Percentiles rank a stretch among this genome's conserved stretches.
These are phyloP conservation scores for Umimayanthus kanabou DNA, from an alignment of 92 coral and sea anemone species.

Conservation along the genomic window DNA sequence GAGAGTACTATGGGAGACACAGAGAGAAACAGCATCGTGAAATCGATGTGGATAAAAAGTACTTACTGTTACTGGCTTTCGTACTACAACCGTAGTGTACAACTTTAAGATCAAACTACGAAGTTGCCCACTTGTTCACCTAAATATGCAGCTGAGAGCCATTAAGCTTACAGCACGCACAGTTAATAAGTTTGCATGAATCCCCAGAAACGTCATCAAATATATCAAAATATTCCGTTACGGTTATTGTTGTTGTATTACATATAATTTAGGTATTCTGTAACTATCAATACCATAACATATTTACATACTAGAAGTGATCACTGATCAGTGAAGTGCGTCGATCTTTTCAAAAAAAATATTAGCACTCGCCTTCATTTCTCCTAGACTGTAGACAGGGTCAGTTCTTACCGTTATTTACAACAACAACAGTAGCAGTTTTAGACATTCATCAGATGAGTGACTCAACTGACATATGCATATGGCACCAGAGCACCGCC, in stretches of 20 bases:
- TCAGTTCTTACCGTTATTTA: too few relatives aligned
- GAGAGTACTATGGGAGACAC: conserved; percentile 16
- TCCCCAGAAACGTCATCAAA: neutral
- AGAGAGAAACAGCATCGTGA: neutral
- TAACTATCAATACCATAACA: neutral
- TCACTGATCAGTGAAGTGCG: too few relatives aligned
- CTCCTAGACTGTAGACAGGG: too few relatives aligned
- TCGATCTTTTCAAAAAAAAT: too few relatives aligned
- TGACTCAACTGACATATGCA: too few relatives aligned
- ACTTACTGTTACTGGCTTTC: neutral
- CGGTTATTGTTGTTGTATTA: neutral
- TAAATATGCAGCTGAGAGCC: neutral
- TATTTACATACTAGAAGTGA: too few relatives aligned
- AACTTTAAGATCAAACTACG: neutral
- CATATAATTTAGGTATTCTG: neutral
- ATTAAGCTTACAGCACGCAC: neutral
- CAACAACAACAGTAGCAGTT: too few relatives aligned
- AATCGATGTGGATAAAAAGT: too few relatives aligned
- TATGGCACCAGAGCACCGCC: too few relatives aligned
- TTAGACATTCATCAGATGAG: too few relatives aligned
- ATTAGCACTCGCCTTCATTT: too few relatives aligned
- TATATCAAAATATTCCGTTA: neutral
- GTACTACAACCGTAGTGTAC: neutral
- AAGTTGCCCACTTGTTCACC: neutral
- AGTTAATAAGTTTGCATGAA: neutral